Evolutionary conservation across 2,113 vertebrate species (phyloP), one percentile per base, ranked within the genome.

Genomic region (Verasper variegatus): DNA sequence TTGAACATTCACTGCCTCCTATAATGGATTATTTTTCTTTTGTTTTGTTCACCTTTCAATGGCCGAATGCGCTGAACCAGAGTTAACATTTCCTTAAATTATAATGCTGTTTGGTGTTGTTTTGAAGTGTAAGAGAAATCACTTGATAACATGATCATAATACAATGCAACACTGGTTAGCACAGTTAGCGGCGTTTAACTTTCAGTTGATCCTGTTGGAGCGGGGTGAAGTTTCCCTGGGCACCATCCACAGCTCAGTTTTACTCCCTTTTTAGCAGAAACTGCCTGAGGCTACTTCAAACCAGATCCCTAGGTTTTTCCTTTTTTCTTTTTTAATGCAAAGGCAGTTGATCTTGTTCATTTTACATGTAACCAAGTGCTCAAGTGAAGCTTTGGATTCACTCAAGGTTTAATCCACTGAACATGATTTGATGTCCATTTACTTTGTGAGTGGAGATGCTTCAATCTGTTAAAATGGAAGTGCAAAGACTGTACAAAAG

Each of bases 401-500:
- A 87, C 77, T 69, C 58, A 85, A 86, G 72, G 69, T 85, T 90
- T 79, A 83, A 89, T 85, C 82, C 85, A 89, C 75, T 88, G 80
- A 89, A 85, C 78, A 72, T 64, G 69, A 80, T 85, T 76, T 62
- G 40, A 74, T 86, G 80, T 85, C 82, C 81, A 74, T 82, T 78
- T 85, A 59, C 81, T 80, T 68, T 76, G 64, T 80, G 66, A 60
- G 49, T 89, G 89, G 73, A 81, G 80, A 80, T 82, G 76, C 82
- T 88, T 87, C 68, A 74, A 49, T 86, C 74, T 76, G 81, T 88
- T 78, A 68, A 80, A 75, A 65, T 85, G 81, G 81, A 93, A 90
- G 87, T 91, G 89, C 86, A 89, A 92, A 86, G 88, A 84, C 87
- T 93, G 91, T 91, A 90, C 86, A 94, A 93, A 94, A 94, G 92